phyloP scores from a whole-genome alignment of 2,113 vertebrate species.

The Python bivittatus region DNA sequence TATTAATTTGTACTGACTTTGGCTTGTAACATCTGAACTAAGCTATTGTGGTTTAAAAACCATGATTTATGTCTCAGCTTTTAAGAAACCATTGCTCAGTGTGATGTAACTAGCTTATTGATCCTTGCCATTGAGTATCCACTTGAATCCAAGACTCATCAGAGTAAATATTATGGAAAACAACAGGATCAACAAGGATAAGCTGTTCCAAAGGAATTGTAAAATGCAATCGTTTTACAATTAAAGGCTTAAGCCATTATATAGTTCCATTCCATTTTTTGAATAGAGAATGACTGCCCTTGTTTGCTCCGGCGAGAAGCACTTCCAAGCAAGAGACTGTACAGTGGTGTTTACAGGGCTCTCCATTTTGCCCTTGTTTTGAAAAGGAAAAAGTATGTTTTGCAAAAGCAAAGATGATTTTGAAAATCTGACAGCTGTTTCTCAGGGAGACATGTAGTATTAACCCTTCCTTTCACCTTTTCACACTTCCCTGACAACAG shows the following conservation, averaged over 20 bases:
- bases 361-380: not conserved
- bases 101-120: too few species aligned
- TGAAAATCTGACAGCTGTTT: conserved; percentile 52
- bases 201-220: not conserved
- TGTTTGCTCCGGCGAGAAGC: not conserved
- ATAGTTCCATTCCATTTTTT: too few species aligned
- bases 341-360: not conserved
- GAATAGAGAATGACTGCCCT: not conserved
- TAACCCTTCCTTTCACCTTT: conserved; percentile 57
- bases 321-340: not conserved
- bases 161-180: not conserved
- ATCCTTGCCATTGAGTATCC: not conserved
- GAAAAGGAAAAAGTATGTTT: conserved; percentile 43
- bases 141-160: not conserved
- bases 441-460: conserved; percentile 47
- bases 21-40: too few species aligned
- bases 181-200: not conserved
- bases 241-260: not conserved
- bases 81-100: too few species aligned
- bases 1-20: too few species aligned
- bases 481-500: conserved; percentile 55
- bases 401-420: not conserved
- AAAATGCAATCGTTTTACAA: not conserved
- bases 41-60: too few species aligned
- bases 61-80: too few species aligned